phyloP scores from a whole-genome alignment of 2,888 invertebrate species.

The Ichneumon xanthorius region DNA sequence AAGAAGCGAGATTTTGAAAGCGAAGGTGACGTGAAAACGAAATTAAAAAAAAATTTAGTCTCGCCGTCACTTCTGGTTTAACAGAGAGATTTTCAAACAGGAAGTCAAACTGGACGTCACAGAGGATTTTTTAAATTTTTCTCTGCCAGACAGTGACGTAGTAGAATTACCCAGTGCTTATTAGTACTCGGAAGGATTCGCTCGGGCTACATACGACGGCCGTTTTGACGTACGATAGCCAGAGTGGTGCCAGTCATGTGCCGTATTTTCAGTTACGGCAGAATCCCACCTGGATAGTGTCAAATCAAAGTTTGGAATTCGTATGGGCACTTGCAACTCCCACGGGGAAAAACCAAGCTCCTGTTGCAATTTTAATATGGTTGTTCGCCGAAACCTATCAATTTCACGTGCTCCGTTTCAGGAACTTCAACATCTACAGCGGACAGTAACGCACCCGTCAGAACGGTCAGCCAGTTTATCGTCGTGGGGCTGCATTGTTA shows the following conservation, averaged over 20 bases:
- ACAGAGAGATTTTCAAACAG: too few species aligned
- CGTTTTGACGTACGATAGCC: too few species aligned
- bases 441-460: constrained; percentile 39
- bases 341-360: background rate
- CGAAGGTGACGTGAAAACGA: too few species aligned
- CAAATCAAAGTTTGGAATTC: background rate
- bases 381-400: background rate
- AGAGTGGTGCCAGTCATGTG: background rate
- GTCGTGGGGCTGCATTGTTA: constrained; percentile 76
- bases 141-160: too few species aligned
- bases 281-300: background rate
- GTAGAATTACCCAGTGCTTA: background rate
- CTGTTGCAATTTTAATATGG: background rate
- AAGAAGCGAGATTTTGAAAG: too few species aligned
- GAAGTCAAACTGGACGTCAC: too few species aligned
- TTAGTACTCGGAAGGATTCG: background rate
- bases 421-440: background rate
- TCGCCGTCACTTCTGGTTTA: too few species aligned
- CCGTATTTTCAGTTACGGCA: background rate
- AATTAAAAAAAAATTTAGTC: too few species aligned
- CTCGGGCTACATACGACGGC: background rate
- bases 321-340: background rate
- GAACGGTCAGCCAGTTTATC: constrained; percentile 76
- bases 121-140: too few species aligned
- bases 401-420: background rate